A percentile compares a stretch with the other conserved stretches of the same genome.
phyloP scores from a whole-genome alignment of 2,113 vertebrate species.

The Microtus pennsylvanicus region DNA sequence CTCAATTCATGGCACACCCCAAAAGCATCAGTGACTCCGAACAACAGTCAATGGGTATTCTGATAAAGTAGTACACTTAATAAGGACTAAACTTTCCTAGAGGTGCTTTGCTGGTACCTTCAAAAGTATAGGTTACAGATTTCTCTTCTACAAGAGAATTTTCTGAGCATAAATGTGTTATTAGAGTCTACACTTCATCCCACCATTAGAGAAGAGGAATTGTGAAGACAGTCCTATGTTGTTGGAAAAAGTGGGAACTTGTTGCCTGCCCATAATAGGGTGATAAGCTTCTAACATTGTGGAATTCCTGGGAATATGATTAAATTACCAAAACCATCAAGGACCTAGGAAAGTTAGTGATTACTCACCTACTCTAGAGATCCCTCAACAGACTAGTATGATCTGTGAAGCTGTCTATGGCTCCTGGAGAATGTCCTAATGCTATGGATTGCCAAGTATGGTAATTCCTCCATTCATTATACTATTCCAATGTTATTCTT shows the following conservation, averaged over 20 bases:
- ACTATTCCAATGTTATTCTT: background rate
- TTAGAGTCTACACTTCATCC: background rate
- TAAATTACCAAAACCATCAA: background rate
- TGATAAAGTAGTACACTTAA: background rate
- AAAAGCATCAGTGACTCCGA: background rate
- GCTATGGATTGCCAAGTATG: no score
- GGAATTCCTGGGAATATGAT: background rate
- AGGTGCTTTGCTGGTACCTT: background rate
- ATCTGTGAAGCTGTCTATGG: background rate
- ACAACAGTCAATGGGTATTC: background rate
- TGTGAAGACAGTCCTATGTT: background rate
- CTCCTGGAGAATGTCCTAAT: background rate
- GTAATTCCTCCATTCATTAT: background rate
- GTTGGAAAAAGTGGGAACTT: background rate
- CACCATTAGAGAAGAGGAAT: background rate
- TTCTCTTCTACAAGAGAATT: background rate
- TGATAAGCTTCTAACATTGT: background rate
- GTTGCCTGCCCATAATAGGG: background rate
- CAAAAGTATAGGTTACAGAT: no score
- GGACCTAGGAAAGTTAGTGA: no score
- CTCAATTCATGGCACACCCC: background rate
- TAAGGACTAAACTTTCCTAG: background rate
- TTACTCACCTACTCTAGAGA: background rate
- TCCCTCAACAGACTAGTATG: background rate
- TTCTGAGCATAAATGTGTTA: background rate